A percentile compares a stretch with the other conserved stretches of the same genome.
These are phyloP conservation scores for Manis pentadactyla DNA, from an alignment of 2,797 vertebrate species.

Conservation along the genomic window DNA sequence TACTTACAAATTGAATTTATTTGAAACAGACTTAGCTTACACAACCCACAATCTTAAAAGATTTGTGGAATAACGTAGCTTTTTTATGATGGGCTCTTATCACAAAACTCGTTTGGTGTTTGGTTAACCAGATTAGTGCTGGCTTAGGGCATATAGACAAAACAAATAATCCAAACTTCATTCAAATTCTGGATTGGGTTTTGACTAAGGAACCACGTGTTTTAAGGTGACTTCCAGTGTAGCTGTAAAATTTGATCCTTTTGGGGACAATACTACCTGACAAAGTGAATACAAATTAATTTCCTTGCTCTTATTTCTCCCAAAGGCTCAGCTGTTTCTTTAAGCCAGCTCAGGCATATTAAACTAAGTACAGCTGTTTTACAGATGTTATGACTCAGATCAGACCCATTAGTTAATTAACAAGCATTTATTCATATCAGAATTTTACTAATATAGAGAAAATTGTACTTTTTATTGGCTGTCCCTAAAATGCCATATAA, in stretches of 20 bases:
- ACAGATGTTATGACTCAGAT: slow-evolving; percentile 23
- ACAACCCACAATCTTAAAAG: slow-evolving; percentile 15
- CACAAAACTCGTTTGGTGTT: neutral
- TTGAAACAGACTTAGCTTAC: slow-evolving; percentile 10
- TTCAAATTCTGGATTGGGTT: neutral
- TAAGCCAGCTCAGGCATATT: neutral
- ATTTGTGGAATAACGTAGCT: neutral
- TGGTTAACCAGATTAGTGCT: neutral
- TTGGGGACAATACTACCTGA: neutral
- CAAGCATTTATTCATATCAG: neutral
- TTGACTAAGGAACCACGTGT: neutral
- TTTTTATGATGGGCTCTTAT: neutral
- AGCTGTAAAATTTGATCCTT: neutral
- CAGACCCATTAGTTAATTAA: slow-evolving; percentile 18
- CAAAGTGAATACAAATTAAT: neutral
- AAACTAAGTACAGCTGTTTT: slow-evolving; percentile 27
- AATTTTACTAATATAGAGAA: neutral
- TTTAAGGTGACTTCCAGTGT: neutral
- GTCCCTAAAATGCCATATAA: neutral
- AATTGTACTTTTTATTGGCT: neutral
- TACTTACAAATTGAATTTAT: slow-evolving; percentile 4
- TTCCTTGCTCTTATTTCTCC: neutral
- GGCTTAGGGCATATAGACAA: neutral
- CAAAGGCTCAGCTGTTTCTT: slow-evolving; percentile 9
- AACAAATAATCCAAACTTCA: neutral